A percentile compares a stretch with the other conserved stretches of the same genome.
Conservation (phyloP, 1,140 invertebrate genomes). For the Aradophagus sp. region DNA sequence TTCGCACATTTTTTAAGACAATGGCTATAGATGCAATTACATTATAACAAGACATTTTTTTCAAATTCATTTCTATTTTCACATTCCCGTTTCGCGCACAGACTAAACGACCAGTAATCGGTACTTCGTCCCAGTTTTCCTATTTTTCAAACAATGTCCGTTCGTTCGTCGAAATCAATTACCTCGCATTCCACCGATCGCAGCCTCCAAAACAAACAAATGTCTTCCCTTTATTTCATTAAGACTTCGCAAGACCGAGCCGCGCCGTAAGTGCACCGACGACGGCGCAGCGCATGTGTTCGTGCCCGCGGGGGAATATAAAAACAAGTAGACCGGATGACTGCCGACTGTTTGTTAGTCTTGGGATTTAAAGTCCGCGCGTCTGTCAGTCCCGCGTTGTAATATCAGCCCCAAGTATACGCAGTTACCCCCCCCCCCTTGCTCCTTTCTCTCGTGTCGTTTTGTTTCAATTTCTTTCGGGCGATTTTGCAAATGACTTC, state of each 20-base stretch:
- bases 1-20: no score
- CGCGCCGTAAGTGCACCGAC: constrained; percentile 39
- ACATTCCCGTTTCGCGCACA: no score
- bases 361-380: constrained; percentile 75
- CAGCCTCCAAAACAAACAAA: constrained; percentile 15
- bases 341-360: constrained; percentile 75
- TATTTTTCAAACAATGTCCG: no score
- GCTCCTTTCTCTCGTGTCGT: constrained; percentile 40
- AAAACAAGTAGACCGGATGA: constrained; percentile 75
- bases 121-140: no score
- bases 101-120: no score
- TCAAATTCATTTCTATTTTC: no score
- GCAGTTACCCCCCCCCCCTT: constrained; percentile 44
- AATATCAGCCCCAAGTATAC: constrained; percentile 74
- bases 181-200: background rate
- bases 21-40: no score
- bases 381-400: constrained; percentile 75
- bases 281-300: constrained; percentile 55
- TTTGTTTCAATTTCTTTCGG: constrained; percentile 51
- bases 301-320: constrained; percentile 67
- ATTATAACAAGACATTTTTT: no score
- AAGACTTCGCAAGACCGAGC: constrained; percentile 20
- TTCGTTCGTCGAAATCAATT: constrained; percentile 8
- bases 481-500: constrained; percentile 43
- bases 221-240: constrained; percentile 15